Evolutionary conservation across 1,140 invertebrate species (phyloP).

Genomic region (Ips nitidus): DNA sequence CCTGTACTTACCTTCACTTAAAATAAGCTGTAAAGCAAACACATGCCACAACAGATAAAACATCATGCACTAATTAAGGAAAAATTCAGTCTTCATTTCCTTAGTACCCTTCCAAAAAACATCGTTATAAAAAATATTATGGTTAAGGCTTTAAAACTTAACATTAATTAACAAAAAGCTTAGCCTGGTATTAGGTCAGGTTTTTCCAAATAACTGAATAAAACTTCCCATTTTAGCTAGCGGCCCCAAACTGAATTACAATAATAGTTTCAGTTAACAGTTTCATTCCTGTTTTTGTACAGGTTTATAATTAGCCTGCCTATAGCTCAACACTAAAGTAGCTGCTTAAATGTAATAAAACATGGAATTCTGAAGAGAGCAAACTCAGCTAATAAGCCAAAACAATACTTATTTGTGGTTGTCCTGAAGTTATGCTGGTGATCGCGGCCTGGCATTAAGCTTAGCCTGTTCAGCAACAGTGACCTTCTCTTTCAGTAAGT

Average conservation of each 20-base stretch:
- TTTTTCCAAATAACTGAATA: constrained; percentile 22
- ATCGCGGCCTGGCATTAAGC: neutral
- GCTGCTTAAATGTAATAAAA: neutral
- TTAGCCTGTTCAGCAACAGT: constrained; percentile 19
- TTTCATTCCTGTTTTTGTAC: constrained; percentile 33
- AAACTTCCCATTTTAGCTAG: neutral
- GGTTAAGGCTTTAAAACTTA: neutral
- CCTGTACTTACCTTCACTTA: no score
- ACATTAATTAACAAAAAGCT: neutral
- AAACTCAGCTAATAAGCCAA: neutral
- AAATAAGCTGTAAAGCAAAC: no score
- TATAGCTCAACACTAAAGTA: neutral
- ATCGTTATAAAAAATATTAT: no score
- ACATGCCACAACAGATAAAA: no score
- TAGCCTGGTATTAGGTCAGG: constrained; percentile 29
- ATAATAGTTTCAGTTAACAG: neutral
- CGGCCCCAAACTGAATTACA: neutral
- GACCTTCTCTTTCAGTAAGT: constrained; percentile 47
- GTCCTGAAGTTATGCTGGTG: constrained; percentile 20
- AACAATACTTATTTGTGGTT: constrained; percentile 29
- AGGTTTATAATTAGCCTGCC: constrained; percentile 12
- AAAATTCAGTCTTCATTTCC: no score
- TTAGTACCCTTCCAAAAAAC: no score
- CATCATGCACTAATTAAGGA: no score
- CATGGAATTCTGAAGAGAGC: neutral